These are phyloP conservation scores for Polia nebulosa DNA, from an alignment of 2,888 invertebrate genomes.

Conservation along the genomic window DNA sequence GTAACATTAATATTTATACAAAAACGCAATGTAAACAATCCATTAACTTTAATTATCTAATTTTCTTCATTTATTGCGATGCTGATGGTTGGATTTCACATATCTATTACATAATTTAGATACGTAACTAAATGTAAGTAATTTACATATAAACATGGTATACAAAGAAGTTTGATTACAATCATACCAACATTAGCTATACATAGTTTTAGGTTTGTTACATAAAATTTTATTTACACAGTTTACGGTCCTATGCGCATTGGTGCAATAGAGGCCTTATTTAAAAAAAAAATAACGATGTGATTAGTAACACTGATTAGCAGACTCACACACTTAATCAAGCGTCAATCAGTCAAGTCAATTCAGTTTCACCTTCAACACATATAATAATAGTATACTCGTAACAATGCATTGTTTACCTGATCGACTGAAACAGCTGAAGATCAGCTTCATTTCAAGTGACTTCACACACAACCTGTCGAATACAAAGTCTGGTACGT, in stretches of 20 bases:
- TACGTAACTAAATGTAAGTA: conserved; percentile 42
- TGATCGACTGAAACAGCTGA: not conserved
- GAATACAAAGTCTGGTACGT: not conserved
- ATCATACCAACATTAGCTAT: conserved; percentile 26
- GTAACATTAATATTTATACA: conserved; percentile 38
- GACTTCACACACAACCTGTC: not conserved
- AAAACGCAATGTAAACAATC: conserved; percentile 42
- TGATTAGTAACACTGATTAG: too few relatives aligned
- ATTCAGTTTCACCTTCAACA: not conserved
- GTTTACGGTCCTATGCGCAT: not conserved
- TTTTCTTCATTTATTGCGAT: conserved; percentile 23
- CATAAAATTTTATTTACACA: conserved; percentile 23
- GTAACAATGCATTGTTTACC: conserved; percentile 18
- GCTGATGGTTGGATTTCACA: conserved; percentile 31
- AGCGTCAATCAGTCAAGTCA: conserved; percentile 3
- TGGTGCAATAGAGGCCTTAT: too few relatives aligned
- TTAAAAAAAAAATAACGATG: too few relatives aligned
- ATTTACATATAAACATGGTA: conserved; percentile 42
- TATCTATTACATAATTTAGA: conserved; percentile 52
- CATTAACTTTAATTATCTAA: conserved; percentile 40
- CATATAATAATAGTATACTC: too few relatives aligned
- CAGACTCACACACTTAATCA: too few relatives aligned
- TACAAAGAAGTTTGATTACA: conserved; percentile 44
- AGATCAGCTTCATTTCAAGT: not conserved
- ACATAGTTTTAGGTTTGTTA: conserved; percentile 35